A percentile compares a stretch with the other conserved stretches of the same genome.
phyloP scores from a whole-genome alignment of 2,888 invertebrate species.

The Crepidodera aurea region DNA sequence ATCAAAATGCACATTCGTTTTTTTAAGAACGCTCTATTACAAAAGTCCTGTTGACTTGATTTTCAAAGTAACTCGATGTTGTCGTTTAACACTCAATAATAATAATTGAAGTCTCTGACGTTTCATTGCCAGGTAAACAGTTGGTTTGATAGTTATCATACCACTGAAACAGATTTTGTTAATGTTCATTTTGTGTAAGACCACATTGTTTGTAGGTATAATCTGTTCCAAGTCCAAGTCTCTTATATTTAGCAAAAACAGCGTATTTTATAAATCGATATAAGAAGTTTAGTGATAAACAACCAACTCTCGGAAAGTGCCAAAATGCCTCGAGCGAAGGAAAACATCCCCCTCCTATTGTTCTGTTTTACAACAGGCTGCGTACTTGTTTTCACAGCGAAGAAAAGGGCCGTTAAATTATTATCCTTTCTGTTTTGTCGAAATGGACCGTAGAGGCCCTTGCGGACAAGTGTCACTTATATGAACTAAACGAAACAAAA shows the following conservation, averaged over 20 bases:
- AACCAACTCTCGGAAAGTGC: neutral
- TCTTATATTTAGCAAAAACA: neutral
- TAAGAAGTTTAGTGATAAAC: neutral
- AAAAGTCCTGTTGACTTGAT: too few species aligned
- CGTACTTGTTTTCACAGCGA: conserved; percentile 16
- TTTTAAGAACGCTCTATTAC: too few species aligned
- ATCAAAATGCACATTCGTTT: too few species aligned
- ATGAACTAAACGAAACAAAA: neutral
- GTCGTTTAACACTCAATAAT: too few species aligned
- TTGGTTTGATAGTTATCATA: too few species aligned
- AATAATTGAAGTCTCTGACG: too few species aligned
- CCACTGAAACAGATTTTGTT: too few species aligned
- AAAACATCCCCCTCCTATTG: conserved; percentile 11
- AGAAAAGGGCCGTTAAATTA: conserved; percentile 24
- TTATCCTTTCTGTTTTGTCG: conserved; percentile 23
- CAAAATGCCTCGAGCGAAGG: neutral
- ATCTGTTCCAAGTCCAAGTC: neutral
- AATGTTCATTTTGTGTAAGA: too few species aligned
- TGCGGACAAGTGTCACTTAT: neutral
- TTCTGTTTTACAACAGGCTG: conserved; percentile 18
- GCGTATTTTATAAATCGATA: neutral
- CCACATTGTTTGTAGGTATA: too few species aligned
- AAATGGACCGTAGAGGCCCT: conserved; percentile 16
- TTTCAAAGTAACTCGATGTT: too few species aligned
- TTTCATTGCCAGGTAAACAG: too few species aligned